phyloP scores from a whole-genome alignment of 2,113 vertebrate genomes.

The Bufo bufo region DNA sequence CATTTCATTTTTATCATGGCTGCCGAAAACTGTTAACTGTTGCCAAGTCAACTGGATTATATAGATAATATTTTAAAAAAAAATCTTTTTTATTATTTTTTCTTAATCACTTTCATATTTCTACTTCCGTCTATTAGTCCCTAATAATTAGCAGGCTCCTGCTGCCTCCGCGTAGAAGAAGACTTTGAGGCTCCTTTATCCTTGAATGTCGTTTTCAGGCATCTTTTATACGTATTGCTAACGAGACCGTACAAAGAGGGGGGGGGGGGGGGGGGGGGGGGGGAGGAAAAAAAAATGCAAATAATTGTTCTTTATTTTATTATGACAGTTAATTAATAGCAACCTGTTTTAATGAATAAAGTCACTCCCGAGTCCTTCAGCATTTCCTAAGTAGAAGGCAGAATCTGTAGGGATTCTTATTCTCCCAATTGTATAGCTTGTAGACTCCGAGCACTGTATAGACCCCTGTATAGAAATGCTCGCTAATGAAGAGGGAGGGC shows the following conservation, averaged over 20 bases:
- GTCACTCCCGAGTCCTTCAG: conserved; percentile 82
- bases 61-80: not conserved
- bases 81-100: conserved; percentile 64
- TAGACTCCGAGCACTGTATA: conserved; percentile 74
- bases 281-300: conserved; percentile 71
- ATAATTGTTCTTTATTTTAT: conserved; percentile 88
- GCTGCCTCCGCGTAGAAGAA: conserved; percentile 67
- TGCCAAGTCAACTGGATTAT: conserved; percentile 69
- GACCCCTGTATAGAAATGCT: conserved; percentile 86
- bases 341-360: conserved; percentile 90
- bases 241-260: conserved; percentile 75
- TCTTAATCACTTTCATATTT: conserved; percentile 79
- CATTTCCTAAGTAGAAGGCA: conserved; percentile 83
- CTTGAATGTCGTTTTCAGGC: conserved; percentile 80
- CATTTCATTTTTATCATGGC: conserved; percentile 68
- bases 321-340: conserved; percentile 89
- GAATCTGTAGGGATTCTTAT: conserved; percentile 81
- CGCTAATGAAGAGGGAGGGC: conserved; percentile 87
- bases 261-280: conserved; percentile 60
- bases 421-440: conserved; percentile 77
- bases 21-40: conserved; percentile 62
- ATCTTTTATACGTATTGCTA: conserved; percentile 79
- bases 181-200: conserved; percentile 62
- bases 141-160: conserved; percentile 74
- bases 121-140: conserved; percentile 73